phyloP scores from a whole-genome alignment of 2,797 vertebrate genomes.

The Channa striata region DNA sequence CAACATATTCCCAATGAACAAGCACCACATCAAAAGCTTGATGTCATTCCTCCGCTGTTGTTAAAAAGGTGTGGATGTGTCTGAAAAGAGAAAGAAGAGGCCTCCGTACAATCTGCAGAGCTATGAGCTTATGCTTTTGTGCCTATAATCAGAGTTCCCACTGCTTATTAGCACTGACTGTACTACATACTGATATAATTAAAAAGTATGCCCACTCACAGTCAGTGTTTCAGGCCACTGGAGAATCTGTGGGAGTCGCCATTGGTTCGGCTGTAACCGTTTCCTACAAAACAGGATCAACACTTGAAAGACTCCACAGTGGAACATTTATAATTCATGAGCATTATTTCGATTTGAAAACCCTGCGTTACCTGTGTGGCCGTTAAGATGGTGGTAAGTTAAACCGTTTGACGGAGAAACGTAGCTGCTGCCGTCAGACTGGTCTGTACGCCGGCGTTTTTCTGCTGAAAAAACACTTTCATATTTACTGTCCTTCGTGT shows the following conservation, averaged over 20 bases:
- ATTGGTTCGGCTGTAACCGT: conserved; percentile 65
- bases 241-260: conserved; percentile 65
- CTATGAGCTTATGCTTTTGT: neutral
- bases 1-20: conserved; percentile 87
- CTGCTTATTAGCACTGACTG: neutral
- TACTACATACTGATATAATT: conserved; percentile 9
- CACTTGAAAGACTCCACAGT: neutral
- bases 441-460: conserved; percentile 56
- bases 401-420: conserved; percentile 42
- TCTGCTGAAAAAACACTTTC: conserved; percentile 34
- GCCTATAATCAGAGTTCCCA: neutral
- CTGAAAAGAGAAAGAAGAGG: conserved; percentile 73
- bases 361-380: conserved; percentile 67
- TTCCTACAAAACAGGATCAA: conserved; percentile 64
- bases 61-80: conserved; percentile 77
- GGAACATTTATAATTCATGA: neutral
- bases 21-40: conserved; percentile 90
- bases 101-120: neutral
- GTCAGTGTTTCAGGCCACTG: conserved; percentile 64
- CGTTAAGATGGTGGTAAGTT: conserved; percentile 66
- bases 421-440: conserved; percentile 1
- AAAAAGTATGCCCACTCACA: conserved; percentile 54
- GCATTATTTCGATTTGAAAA: neutral
- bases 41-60: conserved; percentile 84
- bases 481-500: conserved; percentile 57